A percentile compares a stretch with the other conserved stretches of the same genome.
Conservation (phyloP, 2,888 invertebrate species). For the Pandemis corylana region DNA sequence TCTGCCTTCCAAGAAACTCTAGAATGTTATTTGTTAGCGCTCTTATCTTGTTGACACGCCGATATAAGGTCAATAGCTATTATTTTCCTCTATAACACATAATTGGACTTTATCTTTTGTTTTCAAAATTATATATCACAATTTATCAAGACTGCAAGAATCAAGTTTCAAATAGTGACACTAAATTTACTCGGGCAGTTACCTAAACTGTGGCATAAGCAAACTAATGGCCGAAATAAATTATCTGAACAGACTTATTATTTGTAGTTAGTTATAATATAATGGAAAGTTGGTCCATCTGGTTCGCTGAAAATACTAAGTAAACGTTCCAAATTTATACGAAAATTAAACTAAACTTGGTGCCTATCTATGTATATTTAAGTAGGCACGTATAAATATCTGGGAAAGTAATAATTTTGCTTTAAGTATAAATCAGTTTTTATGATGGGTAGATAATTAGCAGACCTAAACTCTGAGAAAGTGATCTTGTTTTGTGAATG, state of each 20-base stretch:
- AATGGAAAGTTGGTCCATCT: constrained; percentile 22
- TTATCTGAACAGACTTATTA: constrained; percentile 20
- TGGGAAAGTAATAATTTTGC: background rate
- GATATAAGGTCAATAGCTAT: constrained; percentile 36
- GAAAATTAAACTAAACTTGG: constrained; percentile 15
- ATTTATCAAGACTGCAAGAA: background rate
- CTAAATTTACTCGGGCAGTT: constrained; percentile 12
- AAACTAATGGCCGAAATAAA: constrained; percentile 21
- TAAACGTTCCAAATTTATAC: background rate
- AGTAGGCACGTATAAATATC: background rate
- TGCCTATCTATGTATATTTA: background rate
- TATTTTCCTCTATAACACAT: constrained; percentile 28
- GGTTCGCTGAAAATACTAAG: constrained; percentile 14
- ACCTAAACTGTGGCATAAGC: background rate
- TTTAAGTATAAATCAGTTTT: background rate
- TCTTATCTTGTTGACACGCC: constrained; percentile 38
- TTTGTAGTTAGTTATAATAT: constrained; percentile 15
- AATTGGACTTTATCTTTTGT: constrained; percentile 25
- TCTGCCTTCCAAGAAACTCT: constrained; percentile 40
- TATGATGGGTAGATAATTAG: background rate
- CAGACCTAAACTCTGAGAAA: background rate
- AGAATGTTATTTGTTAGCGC: constrained; percentile 39
- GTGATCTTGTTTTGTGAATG: background rate
- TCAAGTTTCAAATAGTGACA: background rate
- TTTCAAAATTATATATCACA: constrained; percentile 3